Evolutionary conservation across 2,888 invertebrate species (phyloP).

Genomic region (Onchidella celtica): DNA sequence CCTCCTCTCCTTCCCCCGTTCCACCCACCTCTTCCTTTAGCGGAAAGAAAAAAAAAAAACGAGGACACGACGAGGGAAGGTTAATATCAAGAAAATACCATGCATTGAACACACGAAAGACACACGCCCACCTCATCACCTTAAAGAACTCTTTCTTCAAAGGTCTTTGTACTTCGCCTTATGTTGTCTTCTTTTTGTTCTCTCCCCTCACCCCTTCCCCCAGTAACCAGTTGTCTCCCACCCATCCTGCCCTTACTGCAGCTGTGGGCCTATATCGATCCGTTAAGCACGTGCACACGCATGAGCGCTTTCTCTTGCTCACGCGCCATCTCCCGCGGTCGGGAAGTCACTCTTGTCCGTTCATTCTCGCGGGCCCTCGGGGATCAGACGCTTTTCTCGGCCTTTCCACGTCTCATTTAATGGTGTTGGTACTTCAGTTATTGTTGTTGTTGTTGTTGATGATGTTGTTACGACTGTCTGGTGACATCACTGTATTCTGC

Average conservation of each 20-base stretch:
- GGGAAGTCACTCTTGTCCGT: slow-evolving; percentile 35
- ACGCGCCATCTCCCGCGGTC: slow-evolving; percentile 40
- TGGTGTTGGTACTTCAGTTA: not conserved
- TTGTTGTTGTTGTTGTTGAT: slow-evolving; percentile 1
- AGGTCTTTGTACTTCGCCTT: too few species aligned
- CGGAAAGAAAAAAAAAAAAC: too few species aligned
- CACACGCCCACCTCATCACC: too few species aligned
- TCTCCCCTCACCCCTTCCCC: not conserved
- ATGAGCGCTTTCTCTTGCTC: slow-evolving; percentile 34
- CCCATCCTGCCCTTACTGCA: not conserved
- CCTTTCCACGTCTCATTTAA: not conserved
- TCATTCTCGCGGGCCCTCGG: slow-evolving; percentile 6
- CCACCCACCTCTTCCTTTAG: too few species aligned
- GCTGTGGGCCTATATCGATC: slow-evolving; percentile 19
- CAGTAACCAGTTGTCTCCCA: not conserved
- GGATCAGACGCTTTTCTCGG: not conserved
- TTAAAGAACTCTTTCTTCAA: too few species aligned
- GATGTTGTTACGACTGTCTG: not conserved
- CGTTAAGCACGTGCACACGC: slow-evolving; percentile 39
- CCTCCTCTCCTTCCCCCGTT: too few species aligned
- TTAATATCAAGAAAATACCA: too few species aligned
- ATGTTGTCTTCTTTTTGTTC: too few species aligned
- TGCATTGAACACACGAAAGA: too few species aligned
- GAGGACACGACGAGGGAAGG: not conserved
- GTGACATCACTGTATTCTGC: not conserved